Evolutionary conservation across 2,797 vertebrate genomes (phyloP).

Genomic region (Pteropus rufus): DNA sequence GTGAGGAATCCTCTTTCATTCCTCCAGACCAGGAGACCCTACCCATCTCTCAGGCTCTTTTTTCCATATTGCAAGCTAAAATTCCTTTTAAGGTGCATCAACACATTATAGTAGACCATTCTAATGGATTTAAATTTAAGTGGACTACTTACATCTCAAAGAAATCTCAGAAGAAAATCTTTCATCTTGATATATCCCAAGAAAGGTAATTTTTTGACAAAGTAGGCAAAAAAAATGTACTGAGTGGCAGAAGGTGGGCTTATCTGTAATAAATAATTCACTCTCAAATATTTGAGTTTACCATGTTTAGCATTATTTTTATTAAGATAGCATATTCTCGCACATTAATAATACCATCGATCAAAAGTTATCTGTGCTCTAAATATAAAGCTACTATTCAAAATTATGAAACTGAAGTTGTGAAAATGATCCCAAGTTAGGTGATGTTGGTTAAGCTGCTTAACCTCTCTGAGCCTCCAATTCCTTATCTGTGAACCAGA

Average conservation of each 20-base stretch:
- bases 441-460: not conserved
- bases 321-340: not conserved
- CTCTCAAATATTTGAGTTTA: not conserved
- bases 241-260: not conserved
- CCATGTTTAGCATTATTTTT: not conserved
- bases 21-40: not conserved
- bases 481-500: not conserved
- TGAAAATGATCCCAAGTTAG: not conserved
- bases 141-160: not conserved
- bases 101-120: not conserved
- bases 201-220: not conserved
- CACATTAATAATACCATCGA: not conserved
- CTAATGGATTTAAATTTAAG: not conserved
- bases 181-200: not conserved
- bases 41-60: not conserved
- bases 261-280: not conserved
- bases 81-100: not conserved
- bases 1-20: not conserved
- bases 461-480: not conserved
- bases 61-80: not conserved
- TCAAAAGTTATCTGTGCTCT: not conserved
- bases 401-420: not conserved
- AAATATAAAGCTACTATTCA: not conserved
- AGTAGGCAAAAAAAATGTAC: not conserved
- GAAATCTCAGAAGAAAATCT: not conserved